These are phyloP conservation scores for Lochmaea capreae DNA, from an alignment of 2,888 invertebrate genomes.

Conservation along the genomic window DNA sequence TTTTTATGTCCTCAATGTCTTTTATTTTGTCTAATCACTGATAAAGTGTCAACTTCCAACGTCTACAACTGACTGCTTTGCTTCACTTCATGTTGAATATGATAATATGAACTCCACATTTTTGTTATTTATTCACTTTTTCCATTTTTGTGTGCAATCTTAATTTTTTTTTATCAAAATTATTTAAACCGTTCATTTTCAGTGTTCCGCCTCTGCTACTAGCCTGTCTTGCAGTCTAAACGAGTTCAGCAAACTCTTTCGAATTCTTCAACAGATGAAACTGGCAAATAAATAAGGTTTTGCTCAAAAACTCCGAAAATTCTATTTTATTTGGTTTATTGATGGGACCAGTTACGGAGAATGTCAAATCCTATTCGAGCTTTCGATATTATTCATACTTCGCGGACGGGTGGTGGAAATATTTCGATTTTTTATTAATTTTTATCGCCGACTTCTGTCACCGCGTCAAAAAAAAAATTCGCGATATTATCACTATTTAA, in stretches of 20 bases:
- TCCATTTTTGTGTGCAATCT: neutral
- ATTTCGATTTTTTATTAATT: constrained; percentile 13
- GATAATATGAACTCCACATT: too few relatives aligned
- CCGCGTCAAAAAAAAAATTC: neutral
- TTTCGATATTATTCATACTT: constrained; percentile 14
- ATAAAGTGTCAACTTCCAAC: too few relatives aligned
- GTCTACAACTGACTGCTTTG: too few relatives aligned
- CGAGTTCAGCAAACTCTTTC: constrained; percentile 42
- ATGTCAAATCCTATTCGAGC: constrained; percentile 16
- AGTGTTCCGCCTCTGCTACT: neutral
- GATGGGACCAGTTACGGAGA: constrained; percentile 25
- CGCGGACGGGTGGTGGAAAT: neutral
- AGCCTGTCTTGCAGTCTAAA: neutral
- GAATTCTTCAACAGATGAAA: constrained; percentile 40
- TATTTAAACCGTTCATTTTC: too few relatives aligned
- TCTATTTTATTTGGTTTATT: constrained; percentile 36
- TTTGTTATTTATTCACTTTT: neutral
- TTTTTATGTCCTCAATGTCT: too few relatives aligned
- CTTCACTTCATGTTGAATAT: too few relatives aligned
- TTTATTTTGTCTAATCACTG: too few relatives aligned
- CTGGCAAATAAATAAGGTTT: constrained; percentile 48
- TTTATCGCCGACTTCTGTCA: constrained; percentile 4
- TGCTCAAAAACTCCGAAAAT: constrained; percentile 38
- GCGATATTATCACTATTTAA: neutral
- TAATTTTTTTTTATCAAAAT: neutral